These are phyloP conservation scores for Acanthurus tractus DNA, from an alignment of 2,797 vertebrate genomes.

Conservation along the genomic window DNA sequence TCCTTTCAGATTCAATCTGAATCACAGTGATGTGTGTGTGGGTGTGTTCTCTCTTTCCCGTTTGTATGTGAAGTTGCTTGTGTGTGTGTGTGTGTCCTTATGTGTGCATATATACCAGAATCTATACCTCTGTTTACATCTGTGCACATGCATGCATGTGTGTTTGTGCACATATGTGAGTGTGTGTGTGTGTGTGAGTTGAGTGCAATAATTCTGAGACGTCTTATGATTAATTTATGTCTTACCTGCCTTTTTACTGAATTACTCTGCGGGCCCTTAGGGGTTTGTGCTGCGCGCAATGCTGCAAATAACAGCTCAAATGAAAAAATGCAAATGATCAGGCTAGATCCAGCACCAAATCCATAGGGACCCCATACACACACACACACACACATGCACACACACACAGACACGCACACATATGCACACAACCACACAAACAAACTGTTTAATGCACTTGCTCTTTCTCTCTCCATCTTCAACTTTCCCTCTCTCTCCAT, in stretches of 20 bases:
- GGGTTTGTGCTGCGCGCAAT: slow-evolving; percentile 75
- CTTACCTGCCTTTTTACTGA: slow-evolving; percentile 85
- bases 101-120: neutral
- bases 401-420: slow-evolving; percentile 44
- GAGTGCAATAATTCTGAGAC: slow-evolving; percentile 75
- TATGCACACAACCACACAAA: slow-evolving; percentile 50
- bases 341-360: slow-evolving; percentile 73
- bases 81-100: slow-evolving; percentile 21
- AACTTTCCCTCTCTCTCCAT: slow-evolving; percentile 30
- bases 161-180: slow-evolving; percentile 16
- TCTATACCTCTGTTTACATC: slow-evolving; percentile 49
- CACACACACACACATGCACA: slow-evolving; percentile 48
- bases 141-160: slow-evolving; percentile 15
- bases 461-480: slow-evolving; percentile 41
- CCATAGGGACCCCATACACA: slow-evolving; percentile 73
- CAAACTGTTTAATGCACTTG: slow-evolving; percentile 55
- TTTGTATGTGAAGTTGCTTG: slow-evolving; percentile 17
- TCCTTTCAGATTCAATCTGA: slow-evolving; percentile 76
- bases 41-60: slow-evolving; percentile 18
- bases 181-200: slow-evolving; percentile 23
- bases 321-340: slow-evolving; percentile 87
- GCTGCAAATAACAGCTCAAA: slow-evolving; percentile 86
- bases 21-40: slow-evolving; percentile 52
- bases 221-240: slow-evolving; percentile 85
- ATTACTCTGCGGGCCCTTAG: slow-evolving; percentile 76